Evolutionary conservation across 2,113 vertebrate genomes (phyloP).

Genomic region (Litocranius walleri): DNA sequence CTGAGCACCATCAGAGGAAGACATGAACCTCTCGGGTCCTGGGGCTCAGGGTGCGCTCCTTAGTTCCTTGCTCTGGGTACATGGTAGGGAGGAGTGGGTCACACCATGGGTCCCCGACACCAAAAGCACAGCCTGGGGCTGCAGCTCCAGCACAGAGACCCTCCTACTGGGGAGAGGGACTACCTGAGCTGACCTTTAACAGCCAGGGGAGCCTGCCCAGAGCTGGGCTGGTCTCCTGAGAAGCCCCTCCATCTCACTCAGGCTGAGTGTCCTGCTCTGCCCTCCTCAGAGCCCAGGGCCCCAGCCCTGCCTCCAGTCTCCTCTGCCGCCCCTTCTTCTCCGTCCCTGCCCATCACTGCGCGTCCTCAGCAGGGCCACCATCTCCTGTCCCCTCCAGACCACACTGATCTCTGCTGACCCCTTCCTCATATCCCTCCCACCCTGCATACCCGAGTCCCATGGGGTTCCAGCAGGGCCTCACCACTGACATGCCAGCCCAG

Average conservation of each 20-base stretch:
- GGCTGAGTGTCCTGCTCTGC: neutral
- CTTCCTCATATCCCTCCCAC: neutral
- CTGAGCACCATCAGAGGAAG: neutral
- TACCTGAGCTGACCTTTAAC: neutral
- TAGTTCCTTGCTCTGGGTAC: neutral
- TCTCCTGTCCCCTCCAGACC: neutral
- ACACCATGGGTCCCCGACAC: rapidly evolving
- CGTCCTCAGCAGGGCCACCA: neutral
- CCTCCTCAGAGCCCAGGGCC: neutral
- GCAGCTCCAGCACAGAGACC: rapidly evolving
- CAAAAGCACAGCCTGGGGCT: neutral
- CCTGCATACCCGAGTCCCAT: neutral
- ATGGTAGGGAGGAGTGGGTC: neutral
- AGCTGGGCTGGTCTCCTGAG: too few species aligned
- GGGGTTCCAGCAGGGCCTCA: neutral
- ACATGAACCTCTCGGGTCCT: neutral
- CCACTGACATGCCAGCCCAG: neutral
- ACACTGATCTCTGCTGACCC: neutral
- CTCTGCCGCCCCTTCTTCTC: neutral
- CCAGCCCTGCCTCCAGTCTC: neutral
- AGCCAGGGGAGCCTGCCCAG: neutral
- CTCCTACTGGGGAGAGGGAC: rapidly evolving
- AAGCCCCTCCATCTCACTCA: neutral
- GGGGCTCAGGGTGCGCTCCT: neutral
- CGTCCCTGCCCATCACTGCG: rapidly evolving